phyloP scores from a whole-genome alignment of 2,888 invertebrate species.

The Xylota sylvarum region DNA sequence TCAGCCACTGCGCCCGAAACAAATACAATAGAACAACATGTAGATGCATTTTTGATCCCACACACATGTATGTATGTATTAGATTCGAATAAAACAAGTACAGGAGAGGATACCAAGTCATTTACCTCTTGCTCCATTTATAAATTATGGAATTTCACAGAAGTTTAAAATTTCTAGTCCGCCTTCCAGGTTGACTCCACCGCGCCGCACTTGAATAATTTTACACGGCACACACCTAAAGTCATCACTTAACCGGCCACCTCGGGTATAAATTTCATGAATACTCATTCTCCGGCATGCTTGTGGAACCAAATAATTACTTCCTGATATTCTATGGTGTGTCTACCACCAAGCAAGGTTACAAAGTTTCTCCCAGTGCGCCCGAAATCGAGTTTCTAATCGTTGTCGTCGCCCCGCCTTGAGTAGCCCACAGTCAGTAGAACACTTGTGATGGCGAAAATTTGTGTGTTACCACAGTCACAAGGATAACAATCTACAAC shows the following conservation, averaged over 20 bases:
- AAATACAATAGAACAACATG: too few species aligned
- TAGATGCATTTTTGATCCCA: too few species aligned
- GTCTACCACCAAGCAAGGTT: neutral
- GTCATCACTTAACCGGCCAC: neutral
- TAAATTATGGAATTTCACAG: neutral
- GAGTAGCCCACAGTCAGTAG: constrained; percentile 27
- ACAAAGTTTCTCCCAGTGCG: neutral
- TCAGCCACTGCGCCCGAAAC: too few species aligned
- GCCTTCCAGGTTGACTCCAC: neutral
- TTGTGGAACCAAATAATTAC: constrained; percentile 10
- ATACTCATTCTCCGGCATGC: neutral
- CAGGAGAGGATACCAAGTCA: too few species aligned
- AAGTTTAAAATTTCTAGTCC: neutral
- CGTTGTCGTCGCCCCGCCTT: constrained; percentile 18
- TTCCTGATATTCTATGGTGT: constrained; percentile 9
- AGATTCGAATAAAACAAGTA: too few species aligned
- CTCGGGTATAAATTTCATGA: neutral
- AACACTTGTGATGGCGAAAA: constrained; percentile 46
- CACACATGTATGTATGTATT: too few species aligned
- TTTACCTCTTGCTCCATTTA: neutral
- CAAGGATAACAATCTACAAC: constrained; percentile 37
- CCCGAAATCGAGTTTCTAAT: constrained; percentile 12
- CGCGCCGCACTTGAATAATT: neutral
- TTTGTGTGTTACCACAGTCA: constrained; percentile 28
- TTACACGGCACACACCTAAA: neutral